Conservation (phyloP, 1,140 invertebrate species). For the Doryteuthis pealeii region DNA sequence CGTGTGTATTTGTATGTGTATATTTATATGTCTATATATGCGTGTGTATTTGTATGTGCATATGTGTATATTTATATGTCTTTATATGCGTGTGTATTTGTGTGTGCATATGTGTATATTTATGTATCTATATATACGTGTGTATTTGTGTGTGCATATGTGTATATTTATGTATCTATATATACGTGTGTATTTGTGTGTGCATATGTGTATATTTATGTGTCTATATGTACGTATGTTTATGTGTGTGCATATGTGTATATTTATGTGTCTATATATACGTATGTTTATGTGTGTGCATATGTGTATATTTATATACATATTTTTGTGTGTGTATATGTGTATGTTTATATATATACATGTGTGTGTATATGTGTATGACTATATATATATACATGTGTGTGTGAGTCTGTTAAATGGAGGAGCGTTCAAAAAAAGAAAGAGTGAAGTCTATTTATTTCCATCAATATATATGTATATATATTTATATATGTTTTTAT, state of each 20-base stretch:
- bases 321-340: too few relatives aligned
- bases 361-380: too few relatives aligned
- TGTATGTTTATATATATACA: too few relatives aligned
- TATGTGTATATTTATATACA: too few relatives aligned
- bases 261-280: constrained; percentile 3
- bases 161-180: neutral
- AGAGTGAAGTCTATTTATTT: too few relatives aligned
- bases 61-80: neutral
- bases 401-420: neutral
- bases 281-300: neutral
- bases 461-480: too few relatives aligned
- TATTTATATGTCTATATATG: neutral
- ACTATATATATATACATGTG: too few relatives aligned
- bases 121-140: neutral
- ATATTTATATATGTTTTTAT: too few relatives aligned
- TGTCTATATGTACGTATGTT: neutral
- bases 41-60: neutral
- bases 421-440: neutral
- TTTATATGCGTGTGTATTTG: neutral
- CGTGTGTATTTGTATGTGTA: neutral
- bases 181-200: neutral
- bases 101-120: neutral
- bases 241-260: neutral
- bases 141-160: neutral
- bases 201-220: neutral